Base-by-base conservation (phyloP, 1,140 invertebrate species). In the Chironomus tepperi region DNA sequence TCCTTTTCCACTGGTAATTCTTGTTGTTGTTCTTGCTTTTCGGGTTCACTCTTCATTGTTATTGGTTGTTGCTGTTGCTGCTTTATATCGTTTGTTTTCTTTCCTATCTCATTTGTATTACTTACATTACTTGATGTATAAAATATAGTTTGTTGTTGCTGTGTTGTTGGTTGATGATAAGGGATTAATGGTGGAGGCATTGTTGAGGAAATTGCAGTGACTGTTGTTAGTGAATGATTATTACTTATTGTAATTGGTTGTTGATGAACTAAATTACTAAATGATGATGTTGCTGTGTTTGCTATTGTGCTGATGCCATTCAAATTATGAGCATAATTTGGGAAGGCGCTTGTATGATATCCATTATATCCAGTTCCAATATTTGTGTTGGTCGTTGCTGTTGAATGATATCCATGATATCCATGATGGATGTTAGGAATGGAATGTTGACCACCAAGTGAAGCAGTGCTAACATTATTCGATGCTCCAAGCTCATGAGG, bases 201-300 rank as follows among this genome's bases (percentile, higher is more conserved):
- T 21, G 65, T 19, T 12, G 65, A 9, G 7, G 19, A 18, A 70
- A 19, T 18, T 21, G 65, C 9, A 6, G 65, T 10, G 9, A 57
- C 1, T 57, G 47, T 57, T n/a, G n/a, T n/a, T 57, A n/a, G 1
- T 57, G 47, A 57, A 57, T 57, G 47, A 57, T 57, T 10, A 57
- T 57, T 10, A 57, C n/a, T 57, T 12, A 12, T 2, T 10, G 9
- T 70, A 3, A 70, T 19, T 1, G 65, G 65, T 18, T 18, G 65
- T 12, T 70, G 65, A 70, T 70, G 65, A 70, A 70, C 19, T 70
- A 70, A 70, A 18, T 57, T 57, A 57, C 47, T 57, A 57, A 57
- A 18, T 21, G 65, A 5, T 70, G 18, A 18, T 21, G 19, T 18
- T 18, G 18, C 16, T 67, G 16, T 8, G 16, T 18, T 15, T 18